phyloP scores from a whole-genome alignment of 2,113 vertebrate genomes.

The Tursiops truncatus region DNA sequence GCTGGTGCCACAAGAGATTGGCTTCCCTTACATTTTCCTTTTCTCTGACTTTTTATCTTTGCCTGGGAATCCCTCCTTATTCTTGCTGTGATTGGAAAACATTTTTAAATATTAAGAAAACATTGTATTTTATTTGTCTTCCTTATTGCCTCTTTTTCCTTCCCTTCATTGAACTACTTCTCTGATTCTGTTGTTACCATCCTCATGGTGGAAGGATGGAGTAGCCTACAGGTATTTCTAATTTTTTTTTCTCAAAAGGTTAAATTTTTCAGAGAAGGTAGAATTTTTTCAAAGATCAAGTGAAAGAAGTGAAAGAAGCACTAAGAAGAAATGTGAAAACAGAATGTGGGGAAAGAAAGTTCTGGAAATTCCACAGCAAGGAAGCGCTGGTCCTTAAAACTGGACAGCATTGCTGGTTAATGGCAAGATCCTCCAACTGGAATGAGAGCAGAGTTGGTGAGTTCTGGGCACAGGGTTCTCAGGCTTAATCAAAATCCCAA shows the following conservation, averaged over 20 bases:
- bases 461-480: background rate
- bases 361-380: background rate
- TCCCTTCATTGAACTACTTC: background rate
- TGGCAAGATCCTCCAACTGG: background rate
- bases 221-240: background rate
- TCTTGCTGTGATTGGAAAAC: background rate
- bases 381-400: background rate
- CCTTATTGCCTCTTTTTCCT: fast-evolving
- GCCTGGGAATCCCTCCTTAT: background rate
- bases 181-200: background rate
- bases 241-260: background rate
- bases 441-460: background rate
- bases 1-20: background rate
- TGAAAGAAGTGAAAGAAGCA: background rate
- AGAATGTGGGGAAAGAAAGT: background rate
- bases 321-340: background rate
- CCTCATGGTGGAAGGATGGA: fast-evolving
- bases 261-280: background rate
- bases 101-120: background rate
- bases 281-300: background rate
- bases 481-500: background rate
- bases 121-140: background rate
- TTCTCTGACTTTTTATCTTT: background rate
- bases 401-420: background rate
- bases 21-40: background rate